These are phyloP conservation scores for Pararge aegeria DNA, from an alignment of 1,140 invertebrate genomes.

Conservation along the genomic window DNA sequence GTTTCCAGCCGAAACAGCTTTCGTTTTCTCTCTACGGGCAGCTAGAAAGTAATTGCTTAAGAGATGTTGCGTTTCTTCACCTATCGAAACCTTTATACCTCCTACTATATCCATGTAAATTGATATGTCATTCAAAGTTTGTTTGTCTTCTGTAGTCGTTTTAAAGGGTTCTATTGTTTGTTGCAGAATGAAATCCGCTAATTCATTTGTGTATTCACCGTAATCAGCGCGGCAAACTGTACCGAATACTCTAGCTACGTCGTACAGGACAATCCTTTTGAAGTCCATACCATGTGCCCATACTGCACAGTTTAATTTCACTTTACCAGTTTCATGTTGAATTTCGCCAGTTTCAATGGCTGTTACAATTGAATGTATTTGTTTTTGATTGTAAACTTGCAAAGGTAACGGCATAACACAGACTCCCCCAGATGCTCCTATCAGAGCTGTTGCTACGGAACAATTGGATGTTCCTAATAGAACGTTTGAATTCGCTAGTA, in stretches of 20 bases:
- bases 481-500: slow-evolving; percentile 43
- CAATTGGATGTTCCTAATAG: slow-evolving; percentile 46
- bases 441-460: slow-evolving; percentile 35
- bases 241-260: slow-evolving; percentile 60
- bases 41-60: slow-evolving; percentile 61
- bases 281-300: slow-evolving; percentile 65
- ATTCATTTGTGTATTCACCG: slow-evolving; percentile 51
- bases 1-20: slow-evolving; percentile 45
- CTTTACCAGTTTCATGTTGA: slow-evolving; percentile 32
- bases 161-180: slow-evolving; percentile 35
- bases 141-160: slow-evolving; percentile 38
- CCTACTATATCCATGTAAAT: slow-evolving; percentile 55
- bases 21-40: slow-evolving; percentile 52
- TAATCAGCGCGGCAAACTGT: slow-evolving; percentile 56
- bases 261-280: slow-evolving; percentile 54
- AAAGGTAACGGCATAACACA: slow-evolving; percentile 57
- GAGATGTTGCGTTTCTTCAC: slow-evolving; percentile 41
- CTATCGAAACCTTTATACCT: slow-evolving; percentile 47
- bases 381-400: slow-evolving; percentile 59
- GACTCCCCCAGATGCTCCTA: slow-evolving; percentile 50
- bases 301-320: slow-evolving; percentile 49
- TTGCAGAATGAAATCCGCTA: slow-evolving; percentile 49
- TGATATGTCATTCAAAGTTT: slow-evolving; percentile 48
- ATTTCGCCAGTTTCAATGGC: slow-evolving; percentile 55
- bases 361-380: slow-evolving; percentile 49